These are phyloP conservation scores for Onychostoma macrolepis DNA, from an alignment of 2,113 vertebrate genomes.

Conservation along the genomic window DNA sequence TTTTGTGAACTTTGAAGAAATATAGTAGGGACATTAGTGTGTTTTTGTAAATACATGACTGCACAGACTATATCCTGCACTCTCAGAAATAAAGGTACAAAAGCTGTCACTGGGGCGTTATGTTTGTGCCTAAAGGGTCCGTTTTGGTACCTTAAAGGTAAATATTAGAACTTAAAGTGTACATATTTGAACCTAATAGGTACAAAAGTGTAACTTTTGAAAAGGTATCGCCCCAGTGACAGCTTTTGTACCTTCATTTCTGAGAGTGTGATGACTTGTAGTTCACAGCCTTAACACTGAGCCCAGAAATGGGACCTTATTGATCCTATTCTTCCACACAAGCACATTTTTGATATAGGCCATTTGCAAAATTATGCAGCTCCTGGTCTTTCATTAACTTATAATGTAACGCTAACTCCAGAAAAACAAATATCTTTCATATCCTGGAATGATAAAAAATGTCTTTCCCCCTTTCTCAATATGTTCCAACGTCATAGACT, in stretches of 20 bases:
- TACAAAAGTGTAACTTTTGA: too few relatives aligned
- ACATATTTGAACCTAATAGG: too few relatives aligned
- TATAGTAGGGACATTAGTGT: neutral
- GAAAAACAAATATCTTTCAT: neutral
- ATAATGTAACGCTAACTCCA: neutral
- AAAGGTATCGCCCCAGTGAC: too few relatives aligned
- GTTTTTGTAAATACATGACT: neutral
- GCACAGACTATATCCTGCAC: too few relatives aligned
- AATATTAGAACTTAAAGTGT: too few relatives aligned
- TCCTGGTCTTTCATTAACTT: neutral
- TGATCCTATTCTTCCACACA: neutral
- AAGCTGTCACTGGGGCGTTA: too few relatives aligned
- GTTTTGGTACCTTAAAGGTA: too few relatives aligned
- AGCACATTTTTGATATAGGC: neutral
- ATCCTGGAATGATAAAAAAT: neutral
- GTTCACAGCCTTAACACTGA: neutral
- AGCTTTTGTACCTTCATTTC: too few relatives aligned
- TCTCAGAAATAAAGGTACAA: too few relatives aligned
- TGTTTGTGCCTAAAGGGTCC: too few relatives aligned
- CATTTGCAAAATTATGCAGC: neutral
- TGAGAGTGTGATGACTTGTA: neutral
- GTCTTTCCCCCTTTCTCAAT: neutral
- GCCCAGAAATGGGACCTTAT: neutral
- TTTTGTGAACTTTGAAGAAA: neutral
- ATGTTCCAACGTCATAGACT: neutral